Evolutionary conservation across 2,888 invertebrate genomes (phyloP), one percentile per base, ranked within the genome.

Genomic region (Drosophila subquinaria): DNA sequence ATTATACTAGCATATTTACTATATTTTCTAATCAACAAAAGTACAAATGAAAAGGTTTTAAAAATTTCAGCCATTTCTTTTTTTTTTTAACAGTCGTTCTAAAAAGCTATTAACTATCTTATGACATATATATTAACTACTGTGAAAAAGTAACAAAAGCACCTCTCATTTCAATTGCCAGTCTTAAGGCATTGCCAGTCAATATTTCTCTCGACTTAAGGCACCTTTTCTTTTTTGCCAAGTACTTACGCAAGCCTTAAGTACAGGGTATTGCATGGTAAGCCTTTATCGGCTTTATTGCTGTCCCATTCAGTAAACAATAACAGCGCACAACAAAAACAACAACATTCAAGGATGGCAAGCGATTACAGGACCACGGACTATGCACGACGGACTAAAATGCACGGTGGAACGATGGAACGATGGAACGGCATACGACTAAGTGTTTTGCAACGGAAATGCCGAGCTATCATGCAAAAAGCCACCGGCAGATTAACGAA

Each of bases 371-470:
- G 84, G 84, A 77, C 81, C 47, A 53, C 20, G 43, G 47, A 38
- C 51, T 42, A 51, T 15, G 50, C 55, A 56, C 43, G 35, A 71
- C 38, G 47, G 30, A 30, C 30, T 30, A 8, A 30, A 30, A n/a
- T 43, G 56, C 56, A 56, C 20, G 52, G 45, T 13, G 30, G 20
- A 60, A 50, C 36, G 42, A 33, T 43, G 36, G 10, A 15, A 35
- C 42, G 20, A 13, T 13, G 33, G 17, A 1, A 42, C 47, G 67
- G 71, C 73, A 77, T 74, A 79, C 81, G 85, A 72, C 74, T 83
- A 86, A 86, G 86, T 86, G 86, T 86, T 86, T 86, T 85, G 88
- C 86, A 88, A 88, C 88, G 86, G 86, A 86, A 88, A 86, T 81
- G 77, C 88, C 88, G 53, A 73, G 86, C 86, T 86, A 86, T 88